Base-by-base conservation (phyloP, 2,888 invertebrate genomes). In the Epiblema foenella region DNA sequence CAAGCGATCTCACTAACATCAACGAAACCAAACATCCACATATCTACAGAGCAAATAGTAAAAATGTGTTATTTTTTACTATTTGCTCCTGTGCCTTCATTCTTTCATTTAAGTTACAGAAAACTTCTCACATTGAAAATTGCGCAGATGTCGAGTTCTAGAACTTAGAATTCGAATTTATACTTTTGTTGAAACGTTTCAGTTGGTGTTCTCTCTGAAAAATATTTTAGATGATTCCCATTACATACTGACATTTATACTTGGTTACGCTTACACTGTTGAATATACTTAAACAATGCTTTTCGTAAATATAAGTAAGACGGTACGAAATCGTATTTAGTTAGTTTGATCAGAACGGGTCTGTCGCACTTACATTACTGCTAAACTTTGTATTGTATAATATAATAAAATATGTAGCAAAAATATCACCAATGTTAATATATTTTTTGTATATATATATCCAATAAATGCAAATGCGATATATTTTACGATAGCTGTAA, bases 231-330 rank as follows among this genome's bases (percentile, higher is more conserved):
- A 62, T 49, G 49, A 62, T 51, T 62, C 18, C 62, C 49, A 33
- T 33, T 18, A 63, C 63, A 63, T 52, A 52, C 52, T 63, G 52
- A 63, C 63, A 51, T 3, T 0, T 33, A 24, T 20, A 46, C 63
- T 63, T 37, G 15, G 52, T 52, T 63, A 52, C 20, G 52, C 51
- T 52, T 63, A 52, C 20, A 63, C 51, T 52, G 63, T 63, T 63
- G 2, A 62, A 63, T 18, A 10, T 18, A 42, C 33, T 62, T 49
- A 17, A 29, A 33, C 29, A n/a, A 11, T 29, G 60, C 8, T n/a
- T 51, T 51, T 18, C 2, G 63, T 63, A 63, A 63, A 63, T 24
- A 24, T 17, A 52, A 37, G 33, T 46, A 29, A 29, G 60, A 7
- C 17, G 24, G 8, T 4, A 46, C 29, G 10, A 17, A 29, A 11